These are phyloP conservation scores for Macquaria australasica DNA, from an alignment of 2,113 vertebrate species.

Conservation along the genomic window DNA sequence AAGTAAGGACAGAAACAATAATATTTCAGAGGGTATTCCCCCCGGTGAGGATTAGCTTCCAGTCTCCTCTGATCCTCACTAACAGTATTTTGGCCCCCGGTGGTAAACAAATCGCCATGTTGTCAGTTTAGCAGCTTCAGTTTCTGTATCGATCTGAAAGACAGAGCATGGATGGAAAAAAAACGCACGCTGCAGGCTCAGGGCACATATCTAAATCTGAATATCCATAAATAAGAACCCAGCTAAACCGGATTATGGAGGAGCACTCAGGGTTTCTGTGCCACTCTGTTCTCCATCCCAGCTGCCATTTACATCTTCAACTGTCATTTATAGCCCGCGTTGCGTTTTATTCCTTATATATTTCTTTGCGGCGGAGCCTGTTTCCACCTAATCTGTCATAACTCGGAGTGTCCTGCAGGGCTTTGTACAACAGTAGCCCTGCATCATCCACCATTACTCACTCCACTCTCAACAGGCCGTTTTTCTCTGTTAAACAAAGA, in stretches of 20 bases:
- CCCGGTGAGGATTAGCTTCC: slow-evolving; percentile 13
- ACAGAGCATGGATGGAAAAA: slow-evolving; percentile 13
- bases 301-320: slow-evolving; percentile 38
- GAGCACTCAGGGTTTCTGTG: slow-evolving; percentile 54
- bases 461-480: slow-evolving; percentile 44
- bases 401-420: slow-evolving; percentile 49
- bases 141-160: slow-evolving; percentile 63
- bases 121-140: slow-evolving; percentile 61
- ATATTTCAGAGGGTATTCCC: slow-evolving; percentile 7
- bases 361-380: slow-evolving; percentile 41
- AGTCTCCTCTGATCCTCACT: slow-evolving; percentile 13
- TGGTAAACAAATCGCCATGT: slow-evolving; percentile 59
- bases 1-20: neutral
- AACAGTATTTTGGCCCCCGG: slow-evolving; percentile 43
- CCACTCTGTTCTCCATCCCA: slow-evolving; percentile 33
- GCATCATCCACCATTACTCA: slow-evolving; percentile 53
- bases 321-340: slow-evolving; percentile 51
- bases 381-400: slow-evolving; percentile 67
- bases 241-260: slow-evolving; percentile 56
- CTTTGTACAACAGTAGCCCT: slow-evolving; percentile 45
- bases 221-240: slow-evolving; percentile 49
- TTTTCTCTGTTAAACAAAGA: slow-evolving; percentile 31
- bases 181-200: slow-evolving; percentile 47
- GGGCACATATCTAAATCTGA: slow-evolving; percentile 40
- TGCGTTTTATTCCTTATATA: slow-evolving; percentile 39